Evolutionary conservation across 2,113 vertebrate species (phyloP).

Genomic region (Chionomys nivalis): DNA sequence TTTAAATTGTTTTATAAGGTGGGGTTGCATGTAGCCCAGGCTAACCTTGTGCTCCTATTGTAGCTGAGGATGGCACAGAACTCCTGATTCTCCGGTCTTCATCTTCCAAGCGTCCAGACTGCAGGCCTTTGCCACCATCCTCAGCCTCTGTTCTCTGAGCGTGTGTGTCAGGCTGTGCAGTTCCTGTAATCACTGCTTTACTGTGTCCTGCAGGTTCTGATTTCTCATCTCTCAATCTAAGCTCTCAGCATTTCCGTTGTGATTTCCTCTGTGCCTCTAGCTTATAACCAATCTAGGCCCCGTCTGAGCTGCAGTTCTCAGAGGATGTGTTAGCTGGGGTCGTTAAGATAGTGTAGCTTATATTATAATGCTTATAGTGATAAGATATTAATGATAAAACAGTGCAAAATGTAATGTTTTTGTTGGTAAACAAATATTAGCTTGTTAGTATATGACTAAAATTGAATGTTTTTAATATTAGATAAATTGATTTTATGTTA

Average conservation of each 20-base stretch:
- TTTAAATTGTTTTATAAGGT: neutral
- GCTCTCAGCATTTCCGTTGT: conserved; percentile 7
- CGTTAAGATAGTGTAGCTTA: neutral
- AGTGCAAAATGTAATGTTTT: neutral
- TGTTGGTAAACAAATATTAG: neutral
- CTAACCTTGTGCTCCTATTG: neutral
- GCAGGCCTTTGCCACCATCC: neutral
- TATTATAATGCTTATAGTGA: neutral
- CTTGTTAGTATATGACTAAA: neutral
- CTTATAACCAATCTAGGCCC: neutral
- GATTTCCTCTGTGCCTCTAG: conserved; percentile 28
- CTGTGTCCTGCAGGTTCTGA: neutral
- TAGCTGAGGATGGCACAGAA: neutral
- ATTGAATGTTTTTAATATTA: neutral
- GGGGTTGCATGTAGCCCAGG: neutral
- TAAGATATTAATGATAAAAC: neutral
- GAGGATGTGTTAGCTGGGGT: neutral
- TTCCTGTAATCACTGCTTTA: neutral
- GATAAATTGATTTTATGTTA: neutral
- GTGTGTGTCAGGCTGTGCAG: neutral
- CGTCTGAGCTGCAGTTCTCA: neutral
- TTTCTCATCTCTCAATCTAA: conserved; percentile 31
- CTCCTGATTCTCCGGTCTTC: neutral
- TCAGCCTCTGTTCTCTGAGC: neutral
- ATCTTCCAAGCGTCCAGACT: neutral